These are phyloP conservation scores for Abrostola tripartita DNA, from an alignment of 2,888 invertebrate species.

Conservation along the genomic window DNA sequence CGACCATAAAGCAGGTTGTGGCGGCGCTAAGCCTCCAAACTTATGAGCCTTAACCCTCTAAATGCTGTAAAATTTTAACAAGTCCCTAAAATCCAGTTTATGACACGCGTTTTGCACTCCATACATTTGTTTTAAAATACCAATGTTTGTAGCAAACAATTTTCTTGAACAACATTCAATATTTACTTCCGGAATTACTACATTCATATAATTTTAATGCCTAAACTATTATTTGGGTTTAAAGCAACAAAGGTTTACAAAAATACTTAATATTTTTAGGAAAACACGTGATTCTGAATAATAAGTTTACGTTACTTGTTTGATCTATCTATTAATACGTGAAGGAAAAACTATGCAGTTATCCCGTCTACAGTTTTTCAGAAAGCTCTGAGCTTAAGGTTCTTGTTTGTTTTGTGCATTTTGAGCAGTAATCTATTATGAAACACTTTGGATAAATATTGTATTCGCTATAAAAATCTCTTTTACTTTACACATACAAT, in stretches of 20 bases:
- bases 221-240: neutral
- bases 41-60: conserved; percentile 56
- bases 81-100: conserved; percentile 60
- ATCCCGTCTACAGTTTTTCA: no score
- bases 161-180: conserved; percentile 35
- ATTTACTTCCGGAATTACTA: conserved; percentile 57
- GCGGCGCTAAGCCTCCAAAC: conserved; percentile 55
- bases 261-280: no score
- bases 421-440: no score
- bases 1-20: conserved; percentile 66
- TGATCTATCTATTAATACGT: no score
- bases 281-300: no score
- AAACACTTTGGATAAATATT: no score
- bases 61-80: conserved; percentile 75
- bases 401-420: no score
- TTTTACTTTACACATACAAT: neutral
- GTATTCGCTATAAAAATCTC: no score
- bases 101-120: conserved; percentile 46
- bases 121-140: conserved; percentile 46
- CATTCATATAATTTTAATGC: conserved; percentile 53
- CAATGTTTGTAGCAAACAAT: conserved; percentile 36
- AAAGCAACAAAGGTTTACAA: no score
- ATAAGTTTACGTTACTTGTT: no score
- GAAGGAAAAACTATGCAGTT: no score
- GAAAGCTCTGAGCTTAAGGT: no score